Conservation (phyloP, 2,888 invertebrate genomes). For the Dysmachus trigonus region DNA sequence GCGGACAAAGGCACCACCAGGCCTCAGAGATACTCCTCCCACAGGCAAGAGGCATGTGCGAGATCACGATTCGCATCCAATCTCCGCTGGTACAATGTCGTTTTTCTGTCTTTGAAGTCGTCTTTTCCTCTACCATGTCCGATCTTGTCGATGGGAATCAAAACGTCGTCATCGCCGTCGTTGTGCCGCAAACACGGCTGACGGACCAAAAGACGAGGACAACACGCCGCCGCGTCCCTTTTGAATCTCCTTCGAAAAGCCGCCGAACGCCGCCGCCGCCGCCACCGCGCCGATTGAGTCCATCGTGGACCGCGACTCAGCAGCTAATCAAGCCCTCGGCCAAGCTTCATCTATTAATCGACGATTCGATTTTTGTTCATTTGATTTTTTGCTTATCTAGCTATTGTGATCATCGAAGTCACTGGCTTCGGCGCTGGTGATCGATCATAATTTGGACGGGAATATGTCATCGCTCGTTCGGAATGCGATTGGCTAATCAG, state of each 20-base stretch:
- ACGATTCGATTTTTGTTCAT: constrained; percentile 42
- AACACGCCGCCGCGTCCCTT: background rate
- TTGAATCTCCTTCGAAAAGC: background rate
- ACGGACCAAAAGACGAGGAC: background rate
- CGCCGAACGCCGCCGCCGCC: background rate
- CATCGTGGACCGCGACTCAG: constrained; percentile 1
- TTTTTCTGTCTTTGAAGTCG: constrained; percentile 37
- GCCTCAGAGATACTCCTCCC: constrained; percentile 45
- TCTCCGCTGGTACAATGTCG: constrained; percentile 36
- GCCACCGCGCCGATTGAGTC: background rate
- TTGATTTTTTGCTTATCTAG: constrained; percentile 37
- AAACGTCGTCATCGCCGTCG: constrained; percentile 39
- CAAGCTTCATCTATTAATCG: constrained; percentile 28
- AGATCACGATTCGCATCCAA: constrained; percentile 46
- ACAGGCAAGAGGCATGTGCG: constrained; percentile 45
- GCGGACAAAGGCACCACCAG: constrained; percentile 39
- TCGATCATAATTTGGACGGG: constrained; percentile 48
- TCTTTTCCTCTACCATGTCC: constrained; percentile 1
- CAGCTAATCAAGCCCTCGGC: constrained; percentile 40
- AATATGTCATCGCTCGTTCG: constrained; percentile 46
- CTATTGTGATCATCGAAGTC: constrained; percentile 47
- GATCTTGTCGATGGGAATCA: constrained; percentile 46
- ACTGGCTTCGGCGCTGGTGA: constrained; percentile 31
- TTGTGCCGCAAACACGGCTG: constrained; percentile 14
- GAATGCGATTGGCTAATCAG: constrained; percentile 18